Base-by-base conservation (phyloP, 2,113 vertebrate species). In the Edolisoma coerulescens region DNA sequence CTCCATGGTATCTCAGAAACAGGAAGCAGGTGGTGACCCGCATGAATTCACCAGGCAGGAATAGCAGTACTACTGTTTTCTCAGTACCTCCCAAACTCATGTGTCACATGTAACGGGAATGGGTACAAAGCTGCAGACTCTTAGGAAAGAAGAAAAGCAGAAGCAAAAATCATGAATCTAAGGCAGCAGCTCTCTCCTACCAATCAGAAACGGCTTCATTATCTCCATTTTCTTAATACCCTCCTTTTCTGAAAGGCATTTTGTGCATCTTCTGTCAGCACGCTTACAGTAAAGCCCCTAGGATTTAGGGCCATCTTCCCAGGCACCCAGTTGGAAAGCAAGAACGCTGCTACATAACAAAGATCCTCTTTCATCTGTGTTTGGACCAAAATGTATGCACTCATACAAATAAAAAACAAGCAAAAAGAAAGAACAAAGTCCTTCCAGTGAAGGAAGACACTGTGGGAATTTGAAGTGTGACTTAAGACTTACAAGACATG, bases 221-320 rank as follows among this genome's bases (percentile, higher is more conserved):
- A 16, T 42, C 49, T 57, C 7, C 49, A 32, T 3, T 7, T 53
- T 61, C 45, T 76, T 65, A 69, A 86, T 7, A 44, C 2, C 4
- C 8, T 37, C 30, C 7, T 41, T 57, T 70, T 86, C 69, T 68
- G 70, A 49, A 30, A 77, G 37, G 53, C n/a, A 76, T 44, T 52
- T 47, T 0, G 5, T 32, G 28, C 35, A 86, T 20, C 8, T 53
- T 68, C 49, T 80, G 54, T 65, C 18, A 77, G 49, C 42, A 80
- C 0, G 2, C 35, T 69, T n/a, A 61, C 0, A 7, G 42, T 16
- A 67, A 73, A 67, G 7, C 26, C 22, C 11, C n/a, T 23, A 16
- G 10, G 28, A 87, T 54, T 84, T 30, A 69, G 16, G 54, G 42
- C 7, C 2, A 32, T 17, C 24, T 30, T 69, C 18, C 26, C 9